phyloP scores from a whole-genome alignment of 2,113 vertebrate species.

The Trachemys scripta region DNA sequence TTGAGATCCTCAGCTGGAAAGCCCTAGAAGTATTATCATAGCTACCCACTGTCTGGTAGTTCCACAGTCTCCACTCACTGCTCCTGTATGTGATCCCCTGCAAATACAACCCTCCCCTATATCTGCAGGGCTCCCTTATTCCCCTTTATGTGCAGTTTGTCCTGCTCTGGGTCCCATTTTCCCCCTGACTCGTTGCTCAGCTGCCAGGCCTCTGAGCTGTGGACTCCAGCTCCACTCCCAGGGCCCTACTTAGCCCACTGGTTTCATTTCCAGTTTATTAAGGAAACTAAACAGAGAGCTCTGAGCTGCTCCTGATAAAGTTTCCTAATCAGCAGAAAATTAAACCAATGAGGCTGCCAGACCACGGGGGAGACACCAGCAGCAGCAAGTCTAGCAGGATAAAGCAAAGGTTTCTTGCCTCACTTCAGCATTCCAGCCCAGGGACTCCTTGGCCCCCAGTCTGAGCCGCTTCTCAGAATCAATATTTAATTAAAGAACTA shows the following conservation, averaged over 20 bases:
- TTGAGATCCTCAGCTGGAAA: not conserved
- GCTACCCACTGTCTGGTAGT: not conserved
- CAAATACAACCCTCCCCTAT: not conserved
- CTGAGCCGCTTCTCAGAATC: constrained; percentile 35
- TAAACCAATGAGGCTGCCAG: rapidly evolving
- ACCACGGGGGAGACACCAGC: rapidly evolving
- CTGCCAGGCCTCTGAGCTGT: not conserved
- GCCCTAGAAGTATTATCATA: not conserved
- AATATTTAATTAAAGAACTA: constrained; percentile 73
- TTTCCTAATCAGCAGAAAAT: not conserved
- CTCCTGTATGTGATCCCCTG: not conserved
- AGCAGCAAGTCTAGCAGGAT: too few species aligned
- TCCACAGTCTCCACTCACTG: not conserved
- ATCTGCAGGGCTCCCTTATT: not conserved
- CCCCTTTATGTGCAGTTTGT: not conserved
- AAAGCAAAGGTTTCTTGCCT: not conserved
- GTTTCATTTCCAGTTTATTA: not conserved
- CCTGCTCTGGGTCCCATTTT: not conserved
- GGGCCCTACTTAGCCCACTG: not conserved
- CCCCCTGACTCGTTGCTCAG: not conserved
- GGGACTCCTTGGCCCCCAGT: not conserved
- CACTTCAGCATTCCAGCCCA: rapidly evolving
- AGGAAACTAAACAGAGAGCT: not conserved
- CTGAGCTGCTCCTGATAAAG: not conserved
- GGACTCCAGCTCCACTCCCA: not conserved